Evolutionary conservation across 2,113 vertebrate species (phyloP).

Genomic region (Takifugu bimaculatus): DNA sequence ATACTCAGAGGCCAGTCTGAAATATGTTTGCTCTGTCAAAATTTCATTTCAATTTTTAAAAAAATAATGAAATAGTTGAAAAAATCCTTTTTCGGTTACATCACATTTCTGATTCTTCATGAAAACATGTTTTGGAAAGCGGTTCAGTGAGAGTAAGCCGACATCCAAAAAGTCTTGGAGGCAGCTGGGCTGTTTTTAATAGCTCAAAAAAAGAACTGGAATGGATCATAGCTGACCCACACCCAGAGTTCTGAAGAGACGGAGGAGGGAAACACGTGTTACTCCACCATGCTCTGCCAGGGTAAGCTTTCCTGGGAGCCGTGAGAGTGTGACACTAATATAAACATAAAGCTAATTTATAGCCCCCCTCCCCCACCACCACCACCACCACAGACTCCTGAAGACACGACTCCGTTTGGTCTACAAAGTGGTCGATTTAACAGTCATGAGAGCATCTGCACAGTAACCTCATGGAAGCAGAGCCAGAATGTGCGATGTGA

Average conservation of each 20-base stretch:
- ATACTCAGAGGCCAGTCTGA: neutral
- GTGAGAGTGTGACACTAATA: no score
- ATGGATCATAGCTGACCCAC: constrained; percentile 47
- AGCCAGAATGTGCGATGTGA: constrained; percentile 51
- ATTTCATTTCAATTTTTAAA: neutral
- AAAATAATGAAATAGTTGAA: constrained; percentile 32
- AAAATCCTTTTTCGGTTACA: constrained; percentile 37
- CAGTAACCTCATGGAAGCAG: constrained; percentile 1
- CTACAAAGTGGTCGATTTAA: constrained; percentile 11
- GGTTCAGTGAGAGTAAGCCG: constrained; percentile 24
- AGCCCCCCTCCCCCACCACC: neutral
- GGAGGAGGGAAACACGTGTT: constrained; percentile 18
- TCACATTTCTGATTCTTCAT: constrained; percentile 40
- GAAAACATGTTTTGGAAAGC: constrained; percentile 48
- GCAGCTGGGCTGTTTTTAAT: constrained; percentile 52
- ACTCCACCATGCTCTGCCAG: constrained; percentile 6
- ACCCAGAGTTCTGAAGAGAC: constrained; percentile 28
- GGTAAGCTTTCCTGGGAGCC: no score
- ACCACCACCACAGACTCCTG: no score
- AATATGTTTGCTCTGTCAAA: neutral
- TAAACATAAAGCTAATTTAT: neutral
- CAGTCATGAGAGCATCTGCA: no score
- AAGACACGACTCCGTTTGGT: no score
- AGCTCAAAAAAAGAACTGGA: constrained; percentile 37
- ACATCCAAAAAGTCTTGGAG: constrained; percentile 48